Conservation (phyloP, 2,797 vertebrate genomes). For the Enteromius afrohamiltoni region DNA sequence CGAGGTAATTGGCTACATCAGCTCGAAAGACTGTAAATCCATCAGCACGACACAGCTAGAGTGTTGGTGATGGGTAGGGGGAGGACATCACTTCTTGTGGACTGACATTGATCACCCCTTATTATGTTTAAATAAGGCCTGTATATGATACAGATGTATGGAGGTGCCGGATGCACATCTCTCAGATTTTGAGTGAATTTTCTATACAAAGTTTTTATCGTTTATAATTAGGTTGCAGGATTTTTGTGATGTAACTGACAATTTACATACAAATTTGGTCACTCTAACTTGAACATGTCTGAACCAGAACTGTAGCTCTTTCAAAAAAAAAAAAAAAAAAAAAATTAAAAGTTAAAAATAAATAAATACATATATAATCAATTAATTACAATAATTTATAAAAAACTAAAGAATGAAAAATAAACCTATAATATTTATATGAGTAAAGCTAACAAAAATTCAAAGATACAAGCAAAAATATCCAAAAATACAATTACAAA, state of each 20-base stretch:
- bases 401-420: neutral
- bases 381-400: neutral
- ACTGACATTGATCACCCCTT: slow-evolving; percentile 56
- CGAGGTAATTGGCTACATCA: slow-evolving; percentile 46
- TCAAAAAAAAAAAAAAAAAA: neutral
- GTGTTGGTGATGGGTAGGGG: slow-evolving; percentile 35
- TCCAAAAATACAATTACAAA: neutral
- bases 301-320: neutral
- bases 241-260: neutral
- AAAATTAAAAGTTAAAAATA: neutral
- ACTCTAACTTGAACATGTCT: neutral
- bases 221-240: neutral
- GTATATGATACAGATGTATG: slow-evolving; percentile 39
- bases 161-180: neutral
- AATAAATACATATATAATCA: neutral
- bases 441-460: neutral
- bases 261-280: neutral
- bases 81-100: slow-evolving; percentile 32
- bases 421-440: neutral
- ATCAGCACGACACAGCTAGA: slow-evolving; percentile 44
- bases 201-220: neutral
- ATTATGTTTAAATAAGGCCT: slow-evolving; percentile 57
- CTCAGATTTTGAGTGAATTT: neutral
- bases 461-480: neutral
- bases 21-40: slow-evolving; percentile 42